Evolutionary conservation across 2,797 vertebrate species (phyloP).

Genomic region (Pangasius krempfi): DNA sequence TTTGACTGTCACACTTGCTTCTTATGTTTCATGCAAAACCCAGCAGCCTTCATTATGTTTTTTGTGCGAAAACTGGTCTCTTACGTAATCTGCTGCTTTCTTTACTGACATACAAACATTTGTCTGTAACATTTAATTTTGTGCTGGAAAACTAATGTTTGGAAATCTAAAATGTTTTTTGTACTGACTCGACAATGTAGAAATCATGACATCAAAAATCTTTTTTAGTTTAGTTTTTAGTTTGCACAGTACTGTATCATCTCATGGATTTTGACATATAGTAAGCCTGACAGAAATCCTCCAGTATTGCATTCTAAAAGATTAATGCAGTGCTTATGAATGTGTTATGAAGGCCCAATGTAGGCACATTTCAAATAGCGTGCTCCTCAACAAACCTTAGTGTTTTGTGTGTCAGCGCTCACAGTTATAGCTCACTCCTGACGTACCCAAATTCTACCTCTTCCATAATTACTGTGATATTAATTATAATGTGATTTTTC

Average conservation of each 20-base stretch:
- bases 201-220: too few species aligned
- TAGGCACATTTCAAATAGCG: not conserved
- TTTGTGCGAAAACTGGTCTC: too few species aligned
- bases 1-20: too few species aligned
- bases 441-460: not conserved
- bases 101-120: too few species aligned
- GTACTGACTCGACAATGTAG: too few species aligned
- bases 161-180: too few species aligned
- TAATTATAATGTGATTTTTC: not conserved
- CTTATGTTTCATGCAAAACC: too few species aligned
- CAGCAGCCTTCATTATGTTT: too few species aligned
- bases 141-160: too few species aligned
- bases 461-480: not conserved
- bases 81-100: too few species aligned
- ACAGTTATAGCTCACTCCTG: not conserved
- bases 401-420: not conserved
- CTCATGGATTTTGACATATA: not conserved
- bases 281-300: not conserved
- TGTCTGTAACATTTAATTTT: too few species aligned
- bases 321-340: conserved; percentile 11
- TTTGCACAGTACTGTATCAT: not conserved
- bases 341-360: not conserved
- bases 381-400: not conserved
- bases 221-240: too few species aligned
- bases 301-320: not conserved